Percentiles rank a stretch among this genome's conserved stretches.
These are phyloP conservation scores for Patella ulyssiponensis DNA, from an alignment of 2,888 invertebrate genomes.

Conservation along the genomic window DNA sequence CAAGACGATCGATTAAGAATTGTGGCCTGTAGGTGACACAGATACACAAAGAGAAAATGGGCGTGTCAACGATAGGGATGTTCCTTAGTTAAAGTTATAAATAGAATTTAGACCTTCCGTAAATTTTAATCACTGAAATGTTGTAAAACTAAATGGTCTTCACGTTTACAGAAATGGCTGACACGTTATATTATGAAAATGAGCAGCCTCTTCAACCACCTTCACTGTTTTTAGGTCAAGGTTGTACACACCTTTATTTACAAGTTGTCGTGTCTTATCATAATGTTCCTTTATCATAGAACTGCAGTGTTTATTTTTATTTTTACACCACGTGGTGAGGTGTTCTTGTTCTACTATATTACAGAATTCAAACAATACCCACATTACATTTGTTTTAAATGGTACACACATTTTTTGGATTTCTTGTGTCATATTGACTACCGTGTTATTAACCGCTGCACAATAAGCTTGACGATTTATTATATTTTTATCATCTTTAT, in stretches of 20 bases:
- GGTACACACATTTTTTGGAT: neutral
- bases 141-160: too few relatives aligned
- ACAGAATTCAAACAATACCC: neutral
- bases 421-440: neutral
- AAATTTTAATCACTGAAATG: too few relatives aligned
- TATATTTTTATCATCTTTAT: neutral
- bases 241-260: neutral
- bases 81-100: too few relatives aligned
- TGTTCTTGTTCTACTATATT: neutral
- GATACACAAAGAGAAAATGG: too few relatives aligned
- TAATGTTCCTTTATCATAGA: neutral
- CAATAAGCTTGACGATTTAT: neutral
- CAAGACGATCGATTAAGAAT: too few relatives aligned
- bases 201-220: neutral
- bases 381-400: neutral
- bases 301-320: neutral
- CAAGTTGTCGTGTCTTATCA: neutral
- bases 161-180: neutral
- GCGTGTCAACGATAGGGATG: too few relatives aligned
- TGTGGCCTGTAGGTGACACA: too few relatives aligned
- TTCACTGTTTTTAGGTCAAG: neutral
- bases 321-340: constrained; percentile 2
- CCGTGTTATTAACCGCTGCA: neutral
- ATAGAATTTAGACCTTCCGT: too few relatives aligned
- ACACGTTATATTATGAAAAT: neutral